Evolutionary conservation across 1,140 invertebrate species (phyloP).

Genomic region (Ditylenchus dipsaci): DNA sequence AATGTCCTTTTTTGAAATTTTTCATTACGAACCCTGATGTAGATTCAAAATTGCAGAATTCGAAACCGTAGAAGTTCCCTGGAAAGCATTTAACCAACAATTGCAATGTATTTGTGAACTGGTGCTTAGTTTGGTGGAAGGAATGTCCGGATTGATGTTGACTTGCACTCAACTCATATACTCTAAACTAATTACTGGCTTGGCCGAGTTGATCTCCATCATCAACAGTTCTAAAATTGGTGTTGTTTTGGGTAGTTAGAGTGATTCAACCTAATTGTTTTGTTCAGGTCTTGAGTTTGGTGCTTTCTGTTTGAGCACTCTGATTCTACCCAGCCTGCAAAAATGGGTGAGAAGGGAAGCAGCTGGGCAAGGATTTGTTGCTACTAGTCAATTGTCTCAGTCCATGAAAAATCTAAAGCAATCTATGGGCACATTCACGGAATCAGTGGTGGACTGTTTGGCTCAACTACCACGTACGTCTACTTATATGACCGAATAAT

Average conservation of each 20-base stretch:
- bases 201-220: conserved; percentile 9
- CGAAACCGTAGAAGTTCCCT: conserved; percentile 3
- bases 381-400: conserved; percentile 11
- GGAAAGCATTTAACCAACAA: conserved; percentile 1
- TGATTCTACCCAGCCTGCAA: conserved; percentile 15
- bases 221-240: background rate
- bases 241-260: conserved; percentile 1
- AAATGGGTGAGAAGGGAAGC: conserved; percentile 20
- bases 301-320: background rate
- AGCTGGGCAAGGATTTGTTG: background rate
- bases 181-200: background rate
- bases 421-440: conserved; percentile 11
- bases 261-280: background rate
- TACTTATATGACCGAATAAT: no score
- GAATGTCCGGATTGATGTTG: background rate
- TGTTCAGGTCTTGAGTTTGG: conserved; percentile 19
- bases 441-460: conserved; percentile 13
- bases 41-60: conserved; percentile 5
- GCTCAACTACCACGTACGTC: background rate
- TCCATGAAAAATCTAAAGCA: conserved; percentile 14
- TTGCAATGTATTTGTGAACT: conserved; percentile 20
- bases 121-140: conserved; percentile 19
- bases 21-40: background rate
- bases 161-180: conserved; percentile 17
- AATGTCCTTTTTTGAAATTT: background rate